These are phyloP conservation scores for Anguilla megastoma DNA, from an alignment of 2,797 vertebrate genomes.

Conservation along the genomic window DNA sequence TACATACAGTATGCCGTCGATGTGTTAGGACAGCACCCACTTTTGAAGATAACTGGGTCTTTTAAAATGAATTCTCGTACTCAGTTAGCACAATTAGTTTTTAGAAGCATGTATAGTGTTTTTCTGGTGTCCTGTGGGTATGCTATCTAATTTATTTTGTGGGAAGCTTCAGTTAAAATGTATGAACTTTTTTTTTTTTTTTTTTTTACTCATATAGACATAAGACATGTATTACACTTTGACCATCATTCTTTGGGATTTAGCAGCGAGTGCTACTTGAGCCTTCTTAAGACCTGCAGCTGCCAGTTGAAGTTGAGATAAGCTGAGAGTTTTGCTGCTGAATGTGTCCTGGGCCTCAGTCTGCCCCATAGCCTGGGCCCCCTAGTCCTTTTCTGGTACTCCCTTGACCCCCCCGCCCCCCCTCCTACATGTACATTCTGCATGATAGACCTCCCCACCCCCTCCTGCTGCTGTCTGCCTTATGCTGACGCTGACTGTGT, in stretches of 20 bases:
- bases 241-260: no score
- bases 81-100: not conserved
- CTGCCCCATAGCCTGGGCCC: not conserved
- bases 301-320: not conserved
- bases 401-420: not conserved
- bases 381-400: not conserved
- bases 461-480: not conserved
- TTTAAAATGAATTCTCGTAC: not conserved
- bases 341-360: not conserved
- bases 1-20: not conserved
- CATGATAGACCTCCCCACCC: not conserved
- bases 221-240: not conserved
- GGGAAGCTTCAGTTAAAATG: not conserved
- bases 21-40: not conserved
- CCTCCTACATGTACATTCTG: not conserved
- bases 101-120: not conserved
- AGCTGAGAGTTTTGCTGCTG: not conserved
- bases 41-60: not conserved
- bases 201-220: not conserved
- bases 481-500: not conserved
- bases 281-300: not conserved
- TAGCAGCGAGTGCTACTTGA: not conserved
- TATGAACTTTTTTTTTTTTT: not conserved
- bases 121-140: not conserved
- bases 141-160: not conserved